Base-by-base conservation (phyloP, 2,113 vertebrate genomes). In the Hippolais icterina region DNA sequence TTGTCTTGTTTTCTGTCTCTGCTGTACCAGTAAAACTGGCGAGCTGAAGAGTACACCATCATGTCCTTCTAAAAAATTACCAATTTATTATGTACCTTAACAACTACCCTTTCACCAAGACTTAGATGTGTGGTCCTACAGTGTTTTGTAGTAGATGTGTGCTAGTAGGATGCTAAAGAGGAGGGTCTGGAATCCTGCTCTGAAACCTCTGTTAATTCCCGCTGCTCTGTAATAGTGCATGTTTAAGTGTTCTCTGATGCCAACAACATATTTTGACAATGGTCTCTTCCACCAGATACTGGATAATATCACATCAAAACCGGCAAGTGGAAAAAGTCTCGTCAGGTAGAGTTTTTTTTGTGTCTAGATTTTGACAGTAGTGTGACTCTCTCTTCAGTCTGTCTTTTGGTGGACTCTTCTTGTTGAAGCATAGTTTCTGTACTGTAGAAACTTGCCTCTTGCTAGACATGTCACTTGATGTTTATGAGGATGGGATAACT, bases 301-400 rank as follows among this genome's bases (percentile, higher is more conserved):
- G 11, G 69, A 98, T 57, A 98, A 98, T 80, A 35, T 98, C 86
- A 98, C 17, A 4, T 41, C 82, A 35, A 99, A 99, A 94, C 98
- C 99, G 96, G 93, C 97, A 27, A 94, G 98, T 94, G 99, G 99
- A 87, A 95, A 83, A 63, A 99, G 99, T 97, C 97, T 96, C 6
- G 90, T 99, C 91, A 98, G 99, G 99, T 99, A 96, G 70, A 90
- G 49, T 9, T 49, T 41, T 28, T 64, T 92, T 91, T 52, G 15
- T 49, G 84, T 63, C n/a, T 59, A 16, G 68, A 49, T 41, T 85
- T 61, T 76, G 46, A 31, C 42, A 29, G 12, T 57, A 50, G 17
- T 28, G 46, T 35, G 80, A n/a, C 21, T 77, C 7, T 52, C 15
- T 74, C 25, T 83, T 86, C 27, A 37, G 0, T 56, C 56, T 86